Evolutionary conservation across 2,113 vertebrate species (phyloP).

Genomic region (Axis porcinus): DNA sequence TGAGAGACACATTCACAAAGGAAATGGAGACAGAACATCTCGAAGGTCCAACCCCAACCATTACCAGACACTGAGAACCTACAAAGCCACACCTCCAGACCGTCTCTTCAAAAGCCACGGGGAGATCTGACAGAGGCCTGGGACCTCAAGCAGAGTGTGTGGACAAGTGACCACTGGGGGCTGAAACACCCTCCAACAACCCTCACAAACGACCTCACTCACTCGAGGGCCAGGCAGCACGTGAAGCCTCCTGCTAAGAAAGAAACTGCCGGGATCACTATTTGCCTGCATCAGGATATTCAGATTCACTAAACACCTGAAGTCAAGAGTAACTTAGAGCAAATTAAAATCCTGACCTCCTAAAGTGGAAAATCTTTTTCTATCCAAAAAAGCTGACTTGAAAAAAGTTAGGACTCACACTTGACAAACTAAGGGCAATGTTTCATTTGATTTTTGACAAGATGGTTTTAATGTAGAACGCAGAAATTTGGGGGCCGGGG

Average conservation of each 20-base stretch:
- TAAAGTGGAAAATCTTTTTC: background rate
- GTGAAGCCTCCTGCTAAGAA: background rate
- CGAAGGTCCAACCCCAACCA: background rate
- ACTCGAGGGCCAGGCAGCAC: background rate
- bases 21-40: background rate
- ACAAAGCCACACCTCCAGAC: background rate
- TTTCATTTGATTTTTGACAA: background rate
- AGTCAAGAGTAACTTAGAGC: conserved; percentile 21
- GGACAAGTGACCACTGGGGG: background rate
- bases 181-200: background rate
- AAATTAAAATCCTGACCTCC: conserved; percentile 30
- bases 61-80: background rate
- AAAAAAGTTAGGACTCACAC: background rate
- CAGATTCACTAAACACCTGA: background rate
- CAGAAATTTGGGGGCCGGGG: background rate
- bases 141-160: background rate
- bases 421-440: background rate
- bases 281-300: background rate
- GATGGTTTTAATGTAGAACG: background rate
- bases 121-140: background rate
- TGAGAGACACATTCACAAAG: background rate
- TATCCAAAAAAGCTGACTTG: background rate
- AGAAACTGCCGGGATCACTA: background rate
- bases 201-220: background rate
- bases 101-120: background rate